These are phyloP conservation scores for Porites lobata DNA, from an alignment of 92 coral and sea anemone species.

Conservation along the genomic window DNA sequence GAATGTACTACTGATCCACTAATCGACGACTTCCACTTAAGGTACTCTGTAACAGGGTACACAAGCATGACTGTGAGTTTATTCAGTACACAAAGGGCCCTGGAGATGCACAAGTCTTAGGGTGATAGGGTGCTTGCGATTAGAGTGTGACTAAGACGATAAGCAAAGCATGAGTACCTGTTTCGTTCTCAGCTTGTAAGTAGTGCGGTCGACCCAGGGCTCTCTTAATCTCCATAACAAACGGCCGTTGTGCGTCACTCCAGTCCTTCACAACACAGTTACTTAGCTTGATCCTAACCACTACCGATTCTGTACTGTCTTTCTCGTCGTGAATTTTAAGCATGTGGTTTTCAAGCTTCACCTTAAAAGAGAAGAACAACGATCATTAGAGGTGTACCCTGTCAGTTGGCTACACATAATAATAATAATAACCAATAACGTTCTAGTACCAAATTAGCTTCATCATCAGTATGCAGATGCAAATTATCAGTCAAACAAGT, in stretches of 20 bases:
- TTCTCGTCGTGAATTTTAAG: conserved; percentile 75
- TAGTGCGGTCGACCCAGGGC: conserved; percentile 82
- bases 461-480: neutral
- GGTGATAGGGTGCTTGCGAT: neutral
- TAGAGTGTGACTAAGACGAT: neutral
- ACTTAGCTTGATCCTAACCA: conserved; percentile 73
- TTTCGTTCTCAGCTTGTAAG: conserved; percentile 84
- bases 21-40: conserved; percentile 74
- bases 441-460: neutral
- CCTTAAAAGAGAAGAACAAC: conserved; percentile 35
- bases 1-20: conserved; percentile 65
- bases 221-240: conserved; percentile 80
- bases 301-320: conserved; percentile 61
- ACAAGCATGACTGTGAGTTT: neutral
- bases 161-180: conserved; percentile 58
- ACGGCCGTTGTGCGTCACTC: conserved; percentile 65
- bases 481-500: neutral
- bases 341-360: conserved; percentile 71
- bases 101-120: neutral
- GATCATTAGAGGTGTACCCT: neutral
- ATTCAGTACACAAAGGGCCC: neutral
- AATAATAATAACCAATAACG: neutral
- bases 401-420: too few species aligned
- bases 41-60: conserved; percentile 57
- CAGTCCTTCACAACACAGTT: conserved; percentile 86